phyloP scores from a whole-genome alignment of 2,797 vertebrate genomes.

The Sternotherus odoratus region DNA sequence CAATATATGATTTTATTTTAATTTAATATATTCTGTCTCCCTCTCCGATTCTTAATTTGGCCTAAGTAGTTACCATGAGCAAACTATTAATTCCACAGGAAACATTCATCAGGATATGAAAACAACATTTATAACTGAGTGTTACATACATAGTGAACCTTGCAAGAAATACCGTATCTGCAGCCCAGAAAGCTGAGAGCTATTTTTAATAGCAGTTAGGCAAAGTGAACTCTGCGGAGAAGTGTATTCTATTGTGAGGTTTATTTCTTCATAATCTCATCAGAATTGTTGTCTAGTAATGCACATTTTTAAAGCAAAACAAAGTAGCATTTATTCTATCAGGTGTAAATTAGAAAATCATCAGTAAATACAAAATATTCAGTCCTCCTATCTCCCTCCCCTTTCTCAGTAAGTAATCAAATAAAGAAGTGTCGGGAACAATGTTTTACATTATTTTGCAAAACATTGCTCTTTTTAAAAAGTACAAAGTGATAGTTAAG shows the following conservation, averaged over 20 bases:
- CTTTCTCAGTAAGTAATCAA: background rate
- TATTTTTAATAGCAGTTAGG: background rate
- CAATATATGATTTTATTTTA: background rate
- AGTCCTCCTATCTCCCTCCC: background rate
- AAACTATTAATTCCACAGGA: background rate
- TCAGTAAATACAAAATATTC: background rate
- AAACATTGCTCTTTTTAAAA: background rate
- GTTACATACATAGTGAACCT: background rate
- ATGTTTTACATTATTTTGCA: background rate
- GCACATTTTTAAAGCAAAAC: background rate
- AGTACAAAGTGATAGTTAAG: rapidly evolving
- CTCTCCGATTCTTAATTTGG: background rate
- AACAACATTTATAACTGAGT: slow-evolving; percentile 12
- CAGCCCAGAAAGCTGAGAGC: background rate
- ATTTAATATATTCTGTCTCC: background rate
- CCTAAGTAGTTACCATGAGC: background rate
- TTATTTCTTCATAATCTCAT: background rate
- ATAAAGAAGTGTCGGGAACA: background rate
- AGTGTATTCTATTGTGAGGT: background rate
- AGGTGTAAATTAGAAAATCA: background rate
- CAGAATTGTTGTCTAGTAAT: background rate
- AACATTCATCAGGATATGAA: background rate
- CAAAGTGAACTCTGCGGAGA: background rate
- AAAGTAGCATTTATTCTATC: too few relatives aligned
- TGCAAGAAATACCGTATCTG: background rate